A percentile compares a stretch with the other conserved stretches of the same genome.
These are phyloP conservation scores for Eupithecia subfuscata DNA, from an alignment of 2,888 invertebrate genomes.

Conservation along the genomic window DNA sequence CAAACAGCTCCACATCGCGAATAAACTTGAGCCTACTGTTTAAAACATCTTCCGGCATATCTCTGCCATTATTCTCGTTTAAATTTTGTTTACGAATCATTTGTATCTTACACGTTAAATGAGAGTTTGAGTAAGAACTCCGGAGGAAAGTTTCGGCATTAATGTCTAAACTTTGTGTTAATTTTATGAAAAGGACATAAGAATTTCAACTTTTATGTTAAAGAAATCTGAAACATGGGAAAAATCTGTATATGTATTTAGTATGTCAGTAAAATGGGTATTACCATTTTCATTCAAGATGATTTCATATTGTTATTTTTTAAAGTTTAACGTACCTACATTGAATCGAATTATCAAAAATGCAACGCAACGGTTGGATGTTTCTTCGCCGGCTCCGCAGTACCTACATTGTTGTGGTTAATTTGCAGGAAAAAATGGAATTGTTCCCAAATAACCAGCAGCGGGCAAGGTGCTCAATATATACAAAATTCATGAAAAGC, in stretches of 20 bases:
- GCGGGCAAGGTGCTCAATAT: background rate
- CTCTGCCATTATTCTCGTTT: slow-evolving; percentile 23
- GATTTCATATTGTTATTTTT: no score
- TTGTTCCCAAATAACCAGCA: background rate
- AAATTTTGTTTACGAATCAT: slow-evolving; percentile 26
- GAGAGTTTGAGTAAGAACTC: slow-evolving; percentile 7
- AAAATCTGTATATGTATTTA: background rate
- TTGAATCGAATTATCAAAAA: background rate
- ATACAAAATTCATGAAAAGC: background rate
- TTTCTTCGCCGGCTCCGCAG: background rate
- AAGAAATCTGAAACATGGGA: background rate
- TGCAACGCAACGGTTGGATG: no score
- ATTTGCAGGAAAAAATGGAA: background rate
- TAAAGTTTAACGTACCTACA: no score
- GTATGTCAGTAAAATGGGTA: no score
- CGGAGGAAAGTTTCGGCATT: background rate
- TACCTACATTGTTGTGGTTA: background rate
- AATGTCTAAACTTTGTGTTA: slow-evolving; percentile 2
- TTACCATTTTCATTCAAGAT: no score
- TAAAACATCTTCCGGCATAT: slow-evolving; percentile 27
- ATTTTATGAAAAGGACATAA: background rate
- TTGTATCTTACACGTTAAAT: slow-evolving; percentile 18
- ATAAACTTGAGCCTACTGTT: slow-evolving; percentile 12
- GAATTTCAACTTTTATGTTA: background rate
- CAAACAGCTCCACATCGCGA: slow-evolving; percentile 12